Evolutionary conservation across 1,140 invertebrate species (phyloP).

Genomic region (Euglossa dilemma): DNA sequence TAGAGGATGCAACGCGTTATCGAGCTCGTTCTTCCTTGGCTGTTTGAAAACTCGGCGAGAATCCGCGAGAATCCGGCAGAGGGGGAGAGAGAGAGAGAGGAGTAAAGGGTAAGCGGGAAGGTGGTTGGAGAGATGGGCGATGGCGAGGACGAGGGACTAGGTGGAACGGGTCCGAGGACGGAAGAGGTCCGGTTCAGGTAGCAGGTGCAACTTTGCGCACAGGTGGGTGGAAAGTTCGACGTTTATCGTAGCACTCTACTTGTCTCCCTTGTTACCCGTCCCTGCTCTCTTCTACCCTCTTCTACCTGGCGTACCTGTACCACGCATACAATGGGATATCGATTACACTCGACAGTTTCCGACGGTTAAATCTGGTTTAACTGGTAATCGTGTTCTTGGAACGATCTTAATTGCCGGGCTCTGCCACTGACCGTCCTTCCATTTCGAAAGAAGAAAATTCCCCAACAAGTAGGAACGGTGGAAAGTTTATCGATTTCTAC

Average conservation of each 20-base stretch:
- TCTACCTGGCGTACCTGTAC: slow-evolving; percentile 21
- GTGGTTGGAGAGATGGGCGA: neutral
- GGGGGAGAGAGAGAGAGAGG: neutral
- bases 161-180: neutral
- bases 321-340: slow-evolving; percentile 58
- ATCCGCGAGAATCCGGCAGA: neutral
- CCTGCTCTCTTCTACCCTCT: neutral
- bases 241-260: slow-evolving; percentile 23
- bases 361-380: slow-evolving; percentile 12
- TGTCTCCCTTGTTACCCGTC: neutral
- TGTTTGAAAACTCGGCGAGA: no score
- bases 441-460: neutral
- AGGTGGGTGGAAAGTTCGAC: slow-evolving; percentile 55
- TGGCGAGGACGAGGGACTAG: neutral
- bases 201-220: slow-evolving; percentile 57
- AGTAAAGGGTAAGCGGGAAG: neutral
- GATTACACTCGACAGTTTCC: slow-evolving; percentile 47
- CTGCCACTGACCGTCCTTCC: no score
- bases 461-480: neutral
- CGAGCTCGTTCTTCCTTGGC: no score
- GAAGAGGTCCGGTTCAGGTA: slow-evolving; percentile 45
- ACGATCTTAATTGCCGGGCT: neutral
- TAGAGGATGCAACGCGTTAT: no score
- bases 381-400: neutral
- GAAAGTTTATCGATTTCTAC: neutral